Evolutionary conservation across 2,888 invertebrate species (phyloP).

Genomic region (Thysanoteuthis rhombus): DNA sequence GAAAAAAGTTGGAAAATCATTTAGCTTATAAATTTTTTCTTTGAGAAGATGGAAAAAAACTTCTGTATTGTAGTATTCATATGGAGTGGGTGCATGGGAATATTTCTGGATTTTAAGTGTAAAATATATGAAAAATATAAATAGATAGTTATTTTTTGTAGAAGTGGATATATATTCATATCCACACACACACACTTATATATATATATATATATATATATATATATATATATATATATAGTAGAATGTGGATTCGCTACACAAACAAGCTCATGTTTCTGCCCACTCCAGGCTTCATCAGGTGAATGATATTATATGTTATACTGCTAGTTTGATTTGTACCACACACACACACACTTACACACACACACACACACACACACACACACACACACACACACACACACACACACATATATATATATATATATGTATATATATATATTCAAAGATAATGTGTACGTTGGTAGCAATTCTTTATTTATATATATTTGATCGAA

Average conservation of each 20-base stretch:
- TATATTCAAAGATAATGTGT: neutral
- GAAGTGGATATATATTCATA: neutral
- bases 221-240: constrained; percentile 12
- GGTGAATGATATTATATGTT: too few species aligned
- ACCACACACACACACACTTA: too few species aligned
- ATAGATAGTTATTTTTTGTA: neutral
- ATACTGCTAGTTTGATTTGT: too few species aligned
- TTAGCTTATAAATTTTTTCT: neutral
- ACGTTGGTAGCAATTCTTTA: too few species aligned
- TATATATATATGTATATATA: neutral
- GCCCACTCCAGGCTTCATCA: too few species aligned
- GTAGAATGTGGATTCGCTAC: too few species aligned
- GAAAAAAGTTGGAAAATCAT: neutral
- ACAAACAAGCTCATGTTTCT: too few species aligned
- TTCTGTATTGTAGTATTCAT: neutral
- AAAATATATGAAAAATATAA: neutral
- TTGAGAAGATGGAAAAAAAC: neutral
- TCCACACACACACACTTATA: neutral
- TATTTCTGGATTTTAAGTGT: neutral
- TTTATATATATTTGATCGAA: too few species aligned
- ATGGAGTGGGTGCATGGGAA: neutral
- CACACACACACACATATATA: neutral
- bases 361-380: neutral
- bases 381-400: neutral
- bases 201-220: neutral